Evolutionary conservation across 2,888 invertebrate species (phyloP).

Genomic region (Ecdyonurus torrentis): DNA sequence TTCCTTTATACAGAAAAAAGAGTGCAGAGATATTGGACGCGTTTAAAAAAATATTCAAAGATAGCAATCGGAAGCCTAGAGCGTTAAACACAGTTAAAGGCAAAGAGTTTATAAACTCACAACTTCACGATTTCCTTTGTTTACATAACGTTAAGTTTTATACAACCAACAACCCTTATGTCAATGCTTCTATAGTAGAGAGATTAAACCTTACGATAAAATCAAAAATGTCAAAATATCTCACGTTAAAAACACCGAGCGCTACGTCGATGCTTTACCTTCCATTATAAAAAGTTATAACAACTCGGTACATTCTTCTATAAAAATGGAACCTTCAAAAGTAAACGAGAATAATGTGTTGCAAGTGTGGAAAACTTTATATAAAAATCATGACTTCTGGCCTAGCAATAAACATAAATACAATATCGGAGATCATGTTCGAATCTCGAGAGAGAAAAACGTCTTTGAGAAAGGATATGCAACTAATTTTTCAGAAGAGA

Average conservation of each 20-base stretch:
- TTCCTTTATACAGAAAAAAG: background rate
- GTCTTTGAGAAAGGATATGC: slow-evolving; percentile 16
- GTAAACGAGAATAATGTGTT: slow-evolving; percentile 8
- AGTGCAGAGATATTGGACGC: background rate
- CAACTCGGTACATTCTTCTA: background rate
- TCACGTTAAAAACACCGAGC: background rate
- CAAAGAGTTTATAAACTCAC: background rate
- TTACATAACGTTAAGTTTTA: background rate
- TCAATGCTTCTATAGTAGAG: background rate
- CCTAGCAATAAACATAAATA: background rate
- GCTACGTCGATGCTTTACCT: background rate
- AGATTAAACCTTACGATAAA: slow-evolving; percentile 1
- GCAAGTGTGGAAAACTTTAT: slow-evolving; percentile 7
- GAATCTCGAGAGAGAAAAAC: slow-evolving; percentile 14
- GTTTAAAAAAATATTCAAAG: background rate
- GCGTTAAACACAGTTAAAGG: background rate
- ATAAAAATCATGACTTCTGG: background rate
- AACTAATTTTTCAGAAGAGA: slow-evolving; percentile 16
- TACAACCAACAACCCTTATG: background rate
- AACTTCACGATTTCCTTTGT: background rate
- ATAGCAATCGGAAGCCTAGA: background rate
- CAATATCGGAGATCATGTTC: slow-evolving; percentile 9
- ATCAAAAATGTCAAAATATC: background rate
- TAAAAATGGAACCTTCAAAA: background rate
- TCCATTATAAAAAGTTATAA: slow-evolving; percentile 3